Conservation (phyloP, 2,797 vertebrate species). For the Poeciliopsis paucimaculata region DNA sequence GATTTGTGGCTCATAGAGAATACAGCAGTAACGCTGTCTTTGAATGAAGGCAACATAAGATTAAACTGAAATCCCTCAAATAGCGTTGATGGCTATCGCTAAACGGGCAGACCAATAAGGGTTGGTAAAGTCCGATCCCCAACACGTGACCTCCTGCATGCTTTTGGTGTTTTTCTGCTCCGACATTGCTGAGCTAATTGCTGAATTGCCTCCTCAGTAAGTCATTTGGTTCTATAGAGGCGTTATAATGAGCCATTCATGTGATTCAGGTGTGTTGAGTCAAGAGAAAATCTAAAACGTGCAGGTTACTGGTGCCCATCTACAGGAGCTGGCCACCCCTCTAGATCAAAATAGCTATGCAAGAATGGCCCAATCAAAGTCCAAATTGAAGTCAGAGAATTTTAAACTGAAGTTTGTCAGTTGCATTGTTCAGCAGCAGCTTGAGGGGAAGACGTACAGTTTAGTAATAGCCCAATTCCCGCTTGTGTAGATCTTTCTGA, state of each 20-base stretch:
- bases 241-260: background rate
- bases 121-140: background rate
- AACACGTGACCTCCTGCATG: background rate
- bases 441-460: background rate
- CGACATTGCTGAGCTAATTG: background rate
- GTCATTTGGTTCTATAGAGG: background rate
- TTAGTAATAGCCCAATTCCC: background rate
- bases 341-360: background rate
- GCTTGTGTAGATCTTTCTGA: conserved; percentile 24
- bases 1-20: background rate
- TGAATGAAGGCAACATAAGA: background rate
- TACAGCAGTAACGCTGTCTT: background rate
- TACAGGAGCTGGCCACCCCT: background rate
- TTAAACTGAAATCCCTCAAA: background rate
- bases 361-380: background rate
- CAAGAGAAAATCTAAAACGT: background rate
- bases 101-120: background rate
- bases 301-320: no score
- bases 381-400: background rate
- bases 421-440: background rate
- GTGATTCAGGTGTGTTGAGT: background rate
- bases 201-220: background rate
- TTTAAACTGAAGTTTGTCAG: background rate
- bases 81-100: no score
- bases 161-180: background rate